A percentile compares a stretch with the other conserved stretches of the same genome.
Conservation (phyloP, 2,113 vertebrate species). For the Cardinalis cardinalis region DNA sequence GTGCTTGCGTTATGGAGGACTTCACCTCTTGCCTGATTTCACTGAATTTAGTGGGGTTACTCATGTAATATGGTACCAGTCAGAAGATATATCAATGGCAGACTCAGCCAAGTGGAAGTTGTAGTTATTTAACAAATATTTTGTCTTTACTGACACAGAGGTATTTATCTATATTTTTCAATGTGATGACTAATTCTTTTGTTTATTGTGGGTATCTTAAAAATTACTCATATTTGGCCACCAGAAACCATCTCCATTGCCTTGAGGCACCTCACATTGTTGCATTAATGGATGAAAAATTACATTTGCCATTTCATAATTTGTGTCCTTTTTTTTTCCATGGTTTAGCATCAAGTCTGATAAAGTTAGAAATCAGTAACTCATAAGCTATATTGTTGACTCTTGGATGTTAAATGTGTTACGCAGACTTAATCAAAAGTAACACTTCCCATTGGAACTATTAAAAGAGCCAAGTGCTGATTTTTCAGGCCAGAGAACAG, state of each 20-base stretch:
- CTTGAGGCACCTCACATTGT: not conserved
- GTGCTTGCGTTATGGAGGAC: not conserved
- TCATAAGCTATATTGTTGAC: not conserved
- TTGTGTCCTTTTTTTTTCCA: not conserved
- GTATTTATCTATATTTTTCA: not conserved
- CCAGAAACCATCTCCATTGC: not conserved
- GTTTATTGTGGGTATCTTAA: not conserved
- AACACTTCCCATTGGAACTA: not conserved
- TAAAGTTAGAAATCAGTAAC: conserved; percentile 2
- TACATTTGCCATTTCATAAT: conserved; percentile 1
- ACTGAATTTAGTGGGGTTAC: conserved; percentile 14
- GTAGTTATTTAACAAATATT: not conserved
- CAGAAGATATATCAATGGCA: not conserved
- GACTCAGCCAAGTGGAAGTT: conserved; percentile 14
- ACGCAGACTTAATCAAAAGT: not conserved
- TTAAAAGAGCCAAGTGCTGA: not conserved
- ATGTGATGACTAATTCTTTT: not conserved
- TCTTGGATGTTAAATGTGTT: not conserved
- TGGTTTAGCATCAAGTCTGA: not conserved
- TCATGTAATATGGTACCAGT: not conserved
- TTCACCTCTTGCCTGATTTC: not conserved
- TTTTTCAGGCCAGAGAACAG: not conserved
- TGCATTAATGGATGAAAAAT: conserved; percentile 11
- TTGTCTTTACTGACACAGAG: not conserved
- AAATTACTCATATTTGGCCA: not conserved